Percentiles rank a stretch among this genome's conserved stretches.
Conservation (phyloP, 2,113 vertebrate species). For the Crotalus tigris region DNA sequence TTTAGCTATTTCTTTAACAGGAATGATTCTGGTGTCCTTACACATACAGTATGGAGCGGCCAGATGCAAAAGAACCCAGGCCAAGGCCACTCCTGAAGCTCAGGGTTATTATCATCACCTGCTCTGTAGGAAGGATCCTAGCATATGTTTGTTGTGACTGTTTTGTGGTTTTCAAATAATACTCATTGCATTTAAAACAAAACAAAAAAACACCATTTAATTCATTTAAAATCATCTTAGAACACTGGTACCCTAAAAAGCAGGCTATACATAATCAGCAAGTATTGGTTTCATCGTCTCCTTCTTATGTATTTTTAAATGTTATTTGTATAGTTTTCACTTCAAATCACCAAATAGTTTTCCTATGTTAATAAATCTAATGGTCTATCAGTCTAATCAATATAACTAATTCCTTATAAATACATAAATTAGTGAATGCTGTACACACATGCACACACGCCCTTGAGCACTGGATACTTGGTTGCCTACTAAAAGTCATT, state of each 20-base stretch:
- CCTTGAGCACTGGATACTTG: not conserved
- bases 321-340: not conserved
- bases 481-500: not conserved
- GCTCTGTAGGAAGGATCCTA: not conserved
- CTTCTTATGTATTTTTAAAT: not conserved
- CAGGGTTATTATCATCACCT: not conserved
- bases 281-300: not conserved
- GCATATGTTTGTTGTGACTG: not conserved
- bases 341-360: not conserved
- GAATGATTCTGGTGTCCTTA: not conserved
- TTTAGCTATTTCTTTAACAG: not conserved
- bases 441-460: not conserved
- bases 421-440: not conserved
- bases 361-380: not conserved
- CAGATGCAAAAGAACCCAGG: not conserved
- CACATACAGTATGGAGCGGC: not conserved
- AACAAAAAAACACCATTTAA: not conserved
- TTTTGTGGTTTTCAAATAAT: not conserved
- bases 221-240: not conserved
- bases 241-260: not conserved
- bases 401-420: not conserved
- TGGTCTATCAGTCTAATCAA: not conserved
- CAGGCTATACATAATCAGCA: not conserved
- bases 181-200: not conserved
- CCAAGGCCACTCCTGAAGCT: not conserved